These are phyloP conservation scores for Drosophila greeni DNA, from an alignment of 2,888 invertebrate species.

Conservation along the genomic window DNA sequence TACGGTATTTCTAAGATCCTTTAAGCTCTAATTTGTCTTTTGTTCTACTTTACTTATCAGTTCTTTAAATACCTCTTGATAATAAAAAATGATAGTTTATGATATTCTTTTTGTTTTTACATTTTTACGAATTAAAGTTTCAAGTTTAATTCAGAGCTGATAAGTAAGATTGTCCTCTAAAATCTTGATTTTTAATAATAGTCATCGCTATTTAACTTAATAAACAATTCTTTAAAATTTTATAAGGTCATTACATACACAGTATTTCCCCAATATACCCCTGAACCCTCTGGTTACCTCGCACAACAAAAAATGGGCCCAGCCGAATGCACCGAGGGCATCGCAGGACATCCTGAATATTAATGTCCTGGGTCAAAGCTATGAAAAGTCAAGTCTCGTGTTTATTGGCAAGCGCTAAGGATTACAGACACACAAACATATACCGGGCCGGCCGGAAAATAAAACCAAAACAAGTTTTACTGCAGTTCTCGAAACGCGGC, in stretches of 20 bases:
- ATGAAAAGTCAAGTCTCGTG: slow-evolving; percentile 34
- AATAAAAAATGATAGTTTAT: too few species aligned
- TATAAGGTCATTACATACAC: not conserved
- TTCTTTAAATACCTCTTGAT: too few species aligned
- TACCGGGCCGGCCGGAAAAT: slow-evolving; percentile 14
- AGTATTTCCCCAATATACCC: not conserved
- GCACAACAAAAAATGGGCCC: slow-evolving; percentile 15
- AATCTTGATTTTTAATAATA: too few species aligned
- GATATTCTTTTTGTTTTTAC: too few species aligned
- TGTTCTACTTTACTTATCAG: too few species aligned
- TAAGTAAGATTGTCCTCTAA: too few species aligned
- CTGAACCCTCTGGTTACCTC: not conserved
- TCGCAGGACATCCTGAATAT: slow-evolving; percentile 55
- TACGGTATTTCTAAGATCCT: too few species aligned
- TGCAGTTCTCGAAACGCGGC: slow-evolving; percentile 45
- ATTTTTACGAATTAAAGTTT: too few species aligned
- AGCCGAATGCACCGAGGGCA: slow-evolving; percentile 33
- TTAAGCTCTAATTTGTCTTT: too few species aligned
- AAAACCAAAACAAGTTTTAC: slow-evolving; percentile 36
- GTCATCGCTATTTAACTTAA: not conserved
- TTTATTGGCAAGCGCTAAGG: slow-evolving; percentile 37
- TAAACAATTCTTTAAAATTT: too few species aligned
- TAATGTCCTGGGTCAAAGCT: slow-evolving; percentile 49
- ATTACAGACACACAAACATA: slow-evolving; percentile 13
- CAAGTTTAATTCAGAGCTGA: too few species aligned